Percentiles rank a stretch among this genome's conserved stretches.
Conservation (phyloP, 2,113 vertebrate species). For the Labeo rohita region DNA sequence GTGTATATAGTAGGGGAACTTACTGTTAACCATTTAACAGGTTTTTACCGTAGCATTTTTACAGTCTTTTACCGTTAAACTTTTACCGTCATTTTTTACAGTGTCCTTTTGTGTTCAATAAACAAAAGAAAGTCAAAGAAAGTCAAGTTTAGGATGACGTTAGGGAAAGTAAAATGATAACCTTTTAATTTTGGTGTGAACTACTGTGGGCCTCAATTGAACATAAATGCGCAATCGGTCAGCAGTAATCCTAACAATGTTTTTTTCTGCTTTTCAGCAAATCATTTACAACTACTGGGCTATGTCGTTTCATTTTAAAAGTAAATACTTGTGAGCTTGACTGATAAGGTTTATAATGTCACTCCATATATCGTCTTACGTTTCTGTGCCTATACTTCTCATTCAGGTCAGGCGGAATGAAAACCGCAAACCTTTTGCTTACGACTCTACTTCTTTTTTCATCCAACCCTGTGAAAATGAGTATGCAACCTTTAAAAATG, state of each 20-base stretch:
- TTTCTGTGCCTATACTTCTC: neutral
- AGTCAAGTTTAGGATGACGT: neutral
- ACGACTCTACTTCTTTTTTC: neutral
- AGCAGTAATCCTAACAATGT: slow-evolving; percentile 1
- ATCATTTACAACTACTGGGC: neutral
- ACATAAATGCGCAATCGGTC: neutral
- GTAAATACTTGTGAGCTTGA: slow-evolving; percentile 17
- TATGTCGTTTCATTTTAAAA: neutral
- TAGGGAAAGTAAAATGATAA: neutral
- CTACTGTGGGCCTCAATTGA: neutral
- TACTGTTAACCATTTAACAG: too few species aligned
- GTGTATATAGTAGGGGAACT: too few species aligned
- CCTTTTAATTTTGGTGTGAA: neutral
- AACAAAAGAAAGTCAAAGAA: neutral
- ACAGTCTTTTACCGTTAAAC: too few species aligned
- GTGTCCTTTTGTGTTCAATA: neutral
- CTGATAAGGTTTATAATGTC: slow-evolving; percentile 12
- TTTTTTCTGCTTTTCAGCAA: slow-evolving; percentile 22
- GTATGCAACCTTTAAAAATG: slow-evolving; percentile 70
- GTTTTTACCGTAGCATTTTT: too few species aligned
- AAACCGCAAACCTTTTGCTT: slow-evolving; percentile 23
- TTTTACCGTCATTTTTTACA: too few species aligned
- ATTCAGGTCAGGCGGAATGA: slow-evolving; percentile 31
- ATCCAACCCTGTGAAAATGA: slow-evolving; percentile 7
- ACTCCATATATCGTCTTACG: neutral